A percentile compares a stretch with the other conserved stretches of the same genome.
Evolutionary conservation across 2,113 vertebrate species (phyloP).

Genomic region (Plecturocebus donacophilus): DNA sequence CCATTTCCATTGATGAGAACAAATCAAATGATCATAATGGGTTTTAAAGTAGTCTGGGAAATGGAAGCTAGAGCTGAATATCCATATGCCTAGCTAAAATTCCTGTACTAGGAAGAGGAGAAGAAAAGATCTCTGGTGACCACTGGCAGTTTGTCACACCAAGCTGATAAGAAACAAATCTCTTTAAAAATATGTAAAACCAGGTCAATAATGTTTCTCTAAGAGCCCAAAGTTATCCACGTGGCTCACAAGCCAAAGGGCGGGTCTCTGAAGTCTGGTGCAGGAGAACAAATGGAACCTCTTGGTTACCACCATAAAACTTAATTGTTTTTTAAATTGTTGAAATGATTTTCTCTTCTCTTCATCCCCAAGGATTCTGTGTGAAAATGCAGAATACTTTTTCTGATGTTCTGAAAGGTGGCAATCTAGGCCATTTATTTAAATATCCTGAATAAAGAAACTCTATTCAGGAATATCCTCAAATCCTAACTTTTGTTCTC

Average conservation of each 20-base stretch:
- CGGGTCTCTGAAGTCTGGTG: neutral
- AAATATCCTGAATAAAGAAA: neutral
- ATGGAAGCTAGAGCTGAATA: neutral
- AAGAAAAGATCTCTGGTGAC: neutral
- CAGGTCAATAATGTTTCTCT: neutral
- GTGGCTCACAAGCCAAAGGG: neutral
- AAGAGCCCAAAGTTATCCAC: neutral
- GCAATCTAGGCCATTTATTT: neutral
- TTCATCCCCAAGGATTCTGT: neutral
- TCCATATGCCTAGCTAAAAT: neutral
- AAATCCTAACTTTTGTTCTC: neutral
- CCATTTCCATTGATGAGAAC: neutral
- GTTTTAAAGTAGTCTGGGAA: neutral
- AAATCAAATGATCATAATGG: neutral
- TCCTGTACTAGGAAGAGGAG: neutral
- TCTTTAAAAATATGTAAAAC: neutral
- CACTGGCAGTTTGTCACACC: neutral
- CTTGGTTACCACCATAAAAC: neutral
- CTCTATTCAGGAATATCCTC: neutral
- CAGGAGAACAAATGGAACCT: neutral
- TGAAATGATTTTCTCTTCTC: neutral
- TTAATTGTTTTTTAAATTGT: neutral
- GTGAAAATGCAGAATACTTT: conserved; percentile 8
- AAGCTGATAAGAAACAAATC: neutral
- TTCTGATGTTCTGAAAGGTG: conserved; percentile 23